Evolutionary conservation across 1,140 invertebrate species (phyloP), one percentile per base, ranked within the genome.

Genomic region (Aphis craccivora): DNA sequence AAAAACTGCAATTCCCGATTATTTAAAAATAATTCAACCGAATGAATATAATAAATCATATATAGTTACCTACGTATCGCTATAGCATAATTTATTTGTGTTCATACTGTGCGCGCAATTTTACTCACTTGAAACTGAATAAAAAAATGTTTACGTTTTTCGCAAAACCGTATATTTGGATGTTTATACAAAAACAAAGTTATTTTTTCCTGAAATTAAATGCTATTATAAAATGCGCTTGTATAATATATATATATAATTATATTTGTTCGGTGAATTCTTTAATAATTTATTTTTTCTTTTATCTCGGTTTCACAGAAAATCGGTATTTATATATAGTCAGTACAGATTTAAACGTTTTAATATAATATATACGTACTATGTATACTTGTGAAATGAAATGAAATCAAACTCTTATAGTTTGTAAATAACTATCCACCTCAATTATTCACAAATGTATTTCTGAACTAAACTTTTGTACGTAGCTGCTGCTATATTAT

Each of bases 41-140:
- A n/a, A 76, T 76, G 14, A 76, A 76, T 76, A 76, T 76, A 76
- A 76, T 76, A 76, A 35, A 76, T 76, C n/a, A 76, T 35, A 76
- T 76, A 60, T 30, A 55, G 23, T 30, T 60, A 67, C 60, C 30
- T 67, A 11, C 0, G 55, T 60, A 60, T 60, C 25, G 25, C 55
- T 60, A 20, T 18, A 76, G 5, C 60, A 76, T n/a, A n/a, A 76
- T 76, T 76, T 76, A n/a, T 76, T 76, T 76, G 60, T 76, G 60
- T n/a, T 76, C 60, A n/a, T n/a, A 76, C 30, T 18, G n/a, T 2
- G 60, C 3, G 18, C n/a, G 18, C 5, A n/a, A 76, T n/a, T 76
- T 76, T 67, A n/a, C 30, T 67, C 7, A 14, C 60, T 67, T 76
- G n/a, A n/a, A n/a, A 76, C 30, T n/a, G n/a, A 76, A 76, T 35